Evolutionary conservation across 2,113 vertebrate genomes (phyloP).

Genomic region (Cryptoleucopteryx plumbea): DNA sequence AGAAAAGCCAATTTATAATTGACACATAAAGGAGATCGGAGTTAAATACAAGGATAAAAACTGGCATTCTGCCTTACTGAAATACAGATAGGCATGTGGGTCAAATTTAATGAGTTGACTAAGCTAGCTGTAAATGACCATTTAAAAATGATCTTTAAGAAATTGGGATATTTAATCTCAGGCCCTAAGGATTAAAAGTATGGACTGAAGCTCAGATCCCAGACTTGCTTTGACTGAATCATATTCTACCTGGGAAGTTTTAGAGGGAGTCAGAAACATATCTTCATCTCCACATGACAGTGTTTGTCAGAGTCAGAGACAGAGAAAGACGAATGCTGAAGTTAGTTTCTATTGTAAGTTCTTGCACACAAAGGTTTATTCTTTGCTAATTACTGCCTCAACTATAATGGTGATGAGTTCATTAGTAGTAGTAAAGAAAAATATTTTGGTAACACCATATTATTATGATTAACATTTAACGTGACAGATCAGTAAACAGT

Average conservation of each 20-base stretch:
- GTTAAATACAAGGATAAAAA: background rate
- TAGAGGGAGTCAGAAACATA: background rate
- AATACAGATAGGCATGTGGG: fast-evolving
- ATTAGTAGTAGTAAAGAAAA: background rate
- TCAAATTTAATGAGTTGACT: background rate
- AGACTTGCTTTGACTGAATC: background rate
- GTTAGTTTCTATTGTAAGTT: background rate
- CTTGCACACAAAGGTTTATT: background rate
- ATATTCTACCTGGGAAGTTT: background rate
- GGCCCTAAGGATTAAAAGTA: background rate
- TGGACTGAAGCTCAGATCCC: background rate
- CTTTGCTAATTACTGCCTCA: background rate
- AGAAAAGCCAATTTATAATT: background rate
- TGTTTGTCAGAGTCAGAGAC: background rate
- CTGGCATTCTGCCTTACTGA: background rate
- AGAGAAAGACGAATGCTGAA: background rate
- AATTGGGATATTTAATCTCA: background rate
- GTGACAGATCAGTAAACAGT: background rate
- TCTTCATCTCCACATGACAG: background rate
- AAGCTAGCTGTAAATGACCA: background rate
- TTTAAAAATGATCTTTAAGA: background rate
- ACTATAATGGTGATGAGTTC: background rate
- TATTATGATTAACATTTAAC: background rate
- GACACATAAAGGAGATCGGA: background rate
- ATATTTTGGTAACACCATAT: background rate